Conservation (phyloP, 2,888 invertebrate species). For the Branchellion lobata region DNA sequence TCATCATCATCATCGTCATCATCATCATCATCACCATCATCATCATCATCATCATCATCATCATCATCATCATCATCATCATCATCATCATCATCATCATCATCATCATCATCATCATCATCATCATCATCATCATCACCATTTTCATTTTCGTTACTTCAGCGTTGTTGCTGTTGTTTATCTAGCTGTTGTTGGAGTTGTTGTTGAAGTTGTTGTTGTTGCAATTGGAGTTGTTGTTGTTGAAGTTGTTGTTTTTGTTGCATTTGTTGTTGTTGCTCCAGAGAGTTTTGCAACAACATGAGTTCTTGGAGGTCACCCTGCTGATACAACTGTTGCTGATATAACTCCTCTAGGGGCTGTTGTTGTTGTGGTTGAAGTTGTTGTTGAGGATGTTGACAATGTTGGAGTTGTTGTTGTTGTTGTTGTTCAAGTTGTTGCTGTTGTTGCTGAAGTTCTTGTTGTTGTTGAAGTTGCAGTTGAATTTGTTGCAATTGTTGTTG, state of each 20-base stretch:
- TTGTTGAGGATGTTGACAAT: neutral
- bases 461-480: neutral
- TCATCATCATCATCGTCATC: too few species aligned
- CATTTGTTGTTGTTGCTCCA: neutral
- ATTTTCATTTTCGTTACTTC: too few species aligned
- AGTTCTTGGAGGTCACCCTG: neutral
- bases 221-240: neutral
- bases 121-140: too few species aligned
- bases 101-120: too few species aligned
- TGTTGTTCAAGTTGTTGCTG: neutral
- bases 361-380: neutral
- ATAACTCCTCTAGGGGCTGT: neutral
- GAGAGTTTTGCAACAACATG: slow-evolving; percentile 1
- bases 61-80: too few species aligned
- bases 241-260: neutral
- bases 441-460: neutral
- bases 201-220: slow-evolving; percentile 13
- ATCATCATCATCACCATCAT: too few species aligned
- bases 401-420: neutral
- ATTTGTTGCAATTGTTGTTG: neutral
- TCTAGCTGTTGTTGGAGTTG: neutral
- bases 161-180: neutral
- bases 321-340: neutral
- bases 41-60: too few species aligned
- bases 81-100: too few species aligned